Conservation (phyloP, 2,113 vertebrate species). For the Solea solea region DNA sequence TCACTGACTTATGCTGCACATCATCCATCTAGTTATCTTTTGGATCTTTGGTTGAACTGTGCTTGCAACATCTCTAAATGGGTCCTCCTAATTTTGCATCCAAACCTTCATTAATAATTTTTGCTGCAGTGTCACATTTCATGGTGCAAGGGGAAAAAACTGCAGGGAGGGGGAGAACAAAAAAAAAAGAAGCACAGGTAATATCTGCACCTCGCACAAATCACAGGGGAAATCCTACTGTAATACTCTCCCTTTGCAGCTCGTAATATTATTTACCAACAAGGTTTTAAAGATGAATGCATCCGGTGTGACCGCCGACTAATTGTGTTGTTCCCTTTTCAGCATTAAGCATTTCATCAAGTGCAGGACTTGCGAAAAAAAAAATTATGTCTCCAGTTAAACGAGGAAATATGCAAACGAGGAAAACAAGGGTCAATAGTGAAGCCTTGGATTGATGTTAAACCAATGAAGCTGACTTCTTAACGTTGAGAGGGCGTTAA, state of each 20-base stretch:
- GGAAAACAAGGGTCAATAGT: too few species aligned
- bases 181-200: conserved; percentile 2
- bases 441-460: background rate
- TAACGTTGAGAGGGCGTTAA: background rate
- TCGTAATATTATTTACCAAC: background rate
- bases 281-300: background rate
- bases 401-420: too few species aligned
- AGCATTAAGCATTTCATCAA: too few species aligned
- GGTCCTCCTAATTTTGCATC: background rate
- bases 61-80: conserved; percentile 20
- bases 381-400: background rate
- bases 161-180: background rate
- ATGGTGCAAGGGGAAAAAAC: background rate
- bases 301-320: background rate
- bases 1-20: background rate
- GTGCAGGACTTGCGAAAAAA: too few species aligned
- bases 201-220: background rate
- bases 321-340: conserved; percentile 3
- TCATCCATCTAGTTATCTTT: conserved; percentile 10
- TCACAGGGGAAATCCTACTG: background rate
- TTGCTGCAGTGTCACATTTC: conserved; percentile 4
- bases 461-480: conserved; percentile 3
- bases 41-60: conserved; percentile 4
- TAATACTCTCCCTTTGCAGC: background rate
- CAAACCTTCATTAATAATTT: conserved; percentile 27